Evolutionary conservation across 2,113 vertebrate species (phyloP).

Genomic region (Varanus salvator): DNA sequence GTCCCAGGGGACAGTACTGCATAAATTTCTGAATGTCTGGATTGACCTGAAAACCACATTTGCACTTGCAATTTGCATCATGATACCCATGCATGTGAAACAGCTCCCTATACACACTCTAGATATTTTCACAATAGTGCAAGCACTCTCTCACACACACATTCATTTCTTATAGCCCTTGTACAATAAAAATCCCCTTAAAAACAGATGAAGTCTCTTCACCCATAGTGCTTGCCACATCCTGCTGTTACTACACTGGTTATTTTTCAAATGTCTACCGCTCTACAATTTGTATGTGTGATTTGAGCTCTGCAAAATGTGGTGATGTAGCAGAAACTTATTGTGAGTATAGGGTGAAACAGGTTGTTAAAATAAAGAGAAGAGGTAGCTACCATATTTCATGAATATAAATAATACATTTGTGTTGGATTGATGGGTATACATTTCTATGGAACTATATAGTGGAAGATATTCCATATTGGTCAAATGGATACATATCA

Average conservation of each 20-base stretch:
- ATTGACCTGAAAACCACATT: neutral
- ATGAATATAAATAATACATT: neutral
- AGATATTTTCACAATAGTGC: neutral
- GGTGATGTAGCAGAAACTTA: neutral
- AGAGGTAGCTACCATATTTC: neutral
- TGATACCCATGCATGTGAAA: neutral
- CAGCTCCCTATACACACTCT: neutral
- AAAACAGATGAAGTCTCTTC: neutral
- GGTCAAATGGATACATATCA: neutral
- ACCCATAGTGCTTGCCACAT: neutral
- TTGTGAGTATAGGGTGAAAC: neutral
- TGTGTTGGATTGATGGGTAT: neutral
- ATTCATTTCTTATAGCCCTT: neutral
- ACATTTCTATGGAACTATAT: neutral
- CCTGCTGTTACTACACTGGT: neutral
- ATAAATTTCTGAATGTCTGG: neutral
- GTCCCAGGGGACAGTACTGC: neutral
- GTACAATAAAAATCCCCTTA: neutral
- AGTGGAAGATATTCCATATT: neutral
- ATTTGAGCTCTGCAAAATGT: neutral
- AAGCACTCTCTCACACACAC: neutral
- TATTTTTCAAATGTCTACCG: neutral
- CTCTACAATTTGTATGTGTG: constrained; percentile 6
- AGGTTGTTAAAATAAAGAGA: neutral
- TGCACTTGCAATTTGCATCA: neutral